A percentile compares a stretch with the other conserved stretches of the same genome.
phyloP scores from a whole-genome alignment of 1,140 invertebrate genomes.

The Panagrolaimus sp. region DNA sequence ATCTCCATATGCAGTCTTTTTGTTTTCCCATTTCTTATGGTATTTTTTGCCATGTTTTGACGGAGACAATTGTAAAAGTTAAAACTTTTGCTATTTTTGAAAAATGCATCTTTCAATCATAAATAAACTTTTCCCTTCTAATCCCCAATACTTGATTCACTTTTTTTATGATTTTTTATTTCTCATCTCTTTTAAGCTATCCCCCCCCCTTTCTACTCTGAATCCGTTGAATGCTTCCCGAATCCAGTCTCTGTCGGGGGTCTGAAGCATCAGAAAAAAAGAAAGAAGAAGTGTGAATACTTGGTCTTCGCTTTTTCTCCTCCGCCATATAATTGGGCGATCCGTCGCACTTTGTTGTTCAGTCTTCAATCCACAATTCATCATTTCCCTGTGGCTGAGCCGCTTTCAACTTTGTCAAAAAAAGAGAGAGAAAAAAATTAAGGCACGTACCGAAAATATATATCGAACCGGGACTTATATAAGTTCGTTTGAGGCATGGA shows the following conservation, averaged over 20 bases:
- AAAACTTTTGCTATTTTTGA: no score
- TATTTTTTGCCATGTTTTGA: no score
- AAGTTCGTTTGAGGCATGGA: no score
- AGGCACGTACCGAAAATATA: slow-evolving; percentile 10
- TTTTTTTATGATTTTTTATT: no score
- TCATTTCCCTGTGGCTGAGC: slow-evolving; percentile 15
- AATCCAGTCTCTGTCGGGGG: slow-evolving; percentile 8
- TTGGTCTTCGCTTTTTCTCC: neutral
- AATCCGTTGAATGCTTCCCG: neutral
- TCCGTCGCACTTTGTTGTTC: slow-evolving; percentile 18
- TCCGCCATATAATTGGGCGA: slow-evolving; percentile 14
- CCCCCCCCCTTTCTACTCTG: no score
- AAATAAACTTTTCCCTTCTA: no score
- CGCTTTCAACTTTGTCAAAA: slow-evolving; percentile 1
- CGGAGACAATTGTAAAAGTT: no score
- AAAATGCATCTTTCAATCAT: no score
- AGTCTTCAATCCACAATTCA: slow-evolving; percentile 17
- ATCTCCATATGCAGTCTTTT: no score
- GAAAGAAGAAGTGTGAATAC: neutral
- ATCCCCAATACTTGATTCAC: no score
- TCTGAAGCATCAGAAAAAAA: neutral
- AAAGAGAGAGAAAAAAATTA: neutral
- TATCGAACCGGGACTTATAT: slow-evolving; percentile 12
- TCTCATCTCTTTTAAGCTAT: no score
- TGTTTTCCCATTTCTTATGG: no score